Evolutionary conservation across 2,797 vertebrate species (phyloP).

Genomic region (Crocodylus rhombifer): DNA sequence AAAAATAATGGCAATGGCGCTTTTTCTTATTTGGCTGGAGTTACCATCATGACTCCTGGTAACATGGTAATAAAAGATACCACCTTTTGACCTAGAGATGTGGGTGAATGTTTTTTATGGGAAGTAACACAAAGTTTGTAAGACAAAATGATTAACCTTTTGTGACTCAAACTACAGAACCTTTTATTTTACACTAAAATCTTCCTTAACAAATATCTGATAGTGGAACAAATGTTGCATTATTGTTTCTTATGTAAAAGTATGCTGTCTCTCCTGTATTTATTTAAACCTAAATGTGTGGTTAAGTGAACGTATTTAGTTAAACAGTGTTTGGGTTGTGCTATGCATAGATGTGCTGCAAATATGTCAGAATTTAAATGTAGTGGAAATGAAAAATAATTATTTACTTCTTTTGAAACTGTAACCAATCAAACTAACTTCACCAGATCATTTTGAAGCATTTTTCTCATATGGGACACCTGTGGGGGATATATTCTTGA

Average conservation of each 20-base stretch:
- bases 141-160: neutral
- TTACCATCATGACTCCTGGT: neutral
- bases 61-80: conserved; percentile 27
- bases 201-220: neutral
- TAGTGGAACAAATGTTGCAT: neutral
- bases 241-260: neutral
- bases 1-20: conserved; percentile 35
- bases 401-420: neutral
- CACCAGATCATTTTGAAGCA: neutral
- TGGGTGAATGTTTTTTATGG: neutral
- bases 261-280: neutral
- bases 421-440: neutral
- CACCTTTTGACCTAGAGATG: conserved; percentile 18
- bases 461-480: neutral
- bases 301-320: neutral
- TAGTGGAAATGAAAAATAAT: neutral
- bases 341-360: neutral
- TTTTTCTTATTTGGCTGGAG: neutral
- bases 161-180: conserved; percentile 25
- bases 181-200: neutral
- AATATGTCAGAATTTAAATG: neutral
- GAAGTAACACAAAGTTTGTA: conserved; percentile 18
- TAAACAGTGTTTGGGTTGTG: neutral
- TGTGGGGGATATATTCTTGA: neutral
- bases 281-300: neutral